Evolutionary conservation across 2,113 vertebrate genomes (phyloP), one percentile per base, ranked within the genome.

Genomic region (Sapayoa aenigma): DNA sequence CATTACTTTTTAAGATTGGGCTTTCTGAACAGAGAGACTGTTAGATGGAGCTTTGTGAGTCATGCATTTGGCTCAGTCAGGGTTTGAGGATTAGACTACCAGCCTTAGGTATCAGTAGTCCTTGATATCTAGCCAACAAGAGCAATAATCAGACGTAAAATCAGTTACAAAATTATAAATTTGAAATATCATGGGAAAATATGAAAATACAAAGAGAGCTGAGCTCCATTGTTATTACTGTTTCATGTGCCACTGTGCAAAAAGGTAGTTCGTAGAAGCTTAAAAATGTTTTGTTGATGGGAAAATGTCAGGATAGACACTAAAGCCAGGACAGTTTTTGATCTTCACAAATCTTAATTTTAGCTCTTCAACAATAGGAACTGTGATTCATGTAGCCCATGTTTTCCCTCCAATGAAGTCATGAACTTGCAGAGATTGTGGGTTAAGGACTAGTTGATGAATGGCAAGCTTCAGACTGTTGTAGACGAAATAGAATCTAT

Each of bases 1-100:
- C 28, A 56, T 66, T 30, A 93, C 35, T 55, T 79, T 89, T 76
- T 86, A 87, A 84, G 39, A 62, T 25, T 58, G 44, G 44, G 23
- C 44, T 93, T 95, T 92, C 80, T 91, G 67, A 78, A 73, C 33
- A 74, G 76, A 89, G 85, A 59, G 35, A 25, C 74, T 84, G 37
- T 55, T 82, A 14, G 69, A 89, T 84, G 78, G 74, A 89, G 35
- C 77, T 89, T 28, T 74, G 67, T 95, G 94, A 96, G 83, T 96
- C 95, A 97, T 31, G 18, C 63, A 9, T 55, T 95, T 89, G 82
- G 65, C 73, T 95, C 58, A 22, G 65, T 22, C 65, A 30, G 56
- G 65, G 65, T 90, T 76, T 77, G 52, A 90, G 72, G 73, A 53
- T 72, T 80, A 82, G 91, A 87, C 90, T 60, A 88, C 46, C 88